Conservation (phyloP, 2,888 invertebrate species). For the Limnephilus auricula region DNA sequence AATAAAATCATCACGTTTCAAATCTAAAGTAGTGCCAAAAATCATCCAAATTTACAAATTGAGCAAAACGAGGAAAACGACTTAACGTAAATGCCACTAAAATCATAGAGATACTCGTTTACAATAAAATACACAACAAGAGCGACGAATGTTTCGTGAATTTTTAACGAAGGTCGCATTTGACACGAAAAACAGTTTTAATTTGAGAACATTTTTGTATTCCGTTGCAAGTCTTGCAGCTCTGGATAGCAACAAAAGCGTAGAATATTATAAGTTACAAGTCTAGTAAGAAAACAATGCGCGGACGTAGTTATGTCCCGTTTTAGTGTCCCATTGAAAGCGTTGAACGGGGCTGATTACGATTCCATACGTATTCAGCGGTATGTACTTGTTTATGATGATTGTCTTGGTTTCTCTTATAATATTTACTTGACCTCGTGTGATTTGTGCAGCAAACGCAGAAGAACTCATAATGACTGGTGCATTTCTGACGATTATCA, state of each 20-base stretch:
- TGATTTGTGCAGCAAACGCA: neutral
- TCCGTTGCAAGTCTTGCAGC: neutral
- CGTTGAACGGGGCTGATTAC: constrained; percentile 12
- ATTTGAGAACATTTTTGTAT: neutral
- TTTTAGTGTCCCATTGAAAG: constrained; percentile 30
- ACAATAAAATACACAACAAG: no score
- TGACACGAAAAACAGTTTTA: neutral
- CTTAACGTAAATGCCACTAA: no score
- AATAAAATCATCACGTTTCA: no score
- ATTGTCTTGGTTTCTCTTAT: neutral
- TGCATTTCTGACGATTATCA: neutral
- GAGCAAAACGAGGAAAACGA: no score
- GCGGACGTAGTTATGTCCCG: constrained; percentile 40
- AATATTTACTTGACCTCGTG: neutral
- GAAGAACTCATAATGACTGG: neutral
- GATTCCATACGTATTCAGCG: neutral
- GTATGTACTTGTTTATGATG: neutral
- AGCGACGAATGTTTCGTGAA: no score
- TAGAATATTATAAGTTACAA: neutral
- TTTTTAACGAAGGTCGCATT: neutral
- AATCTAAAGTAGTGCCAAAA: no score
- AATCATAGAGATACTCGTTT: no score
- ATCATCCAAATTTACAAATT: no score
- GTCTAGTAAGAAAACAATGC: constrained; percentile 2
- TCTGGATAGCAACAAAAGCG: neutral